phyloP scores from a whole-genome alignment of 2,888 invertebrate species.

The Lasiommata megera region DNA sequence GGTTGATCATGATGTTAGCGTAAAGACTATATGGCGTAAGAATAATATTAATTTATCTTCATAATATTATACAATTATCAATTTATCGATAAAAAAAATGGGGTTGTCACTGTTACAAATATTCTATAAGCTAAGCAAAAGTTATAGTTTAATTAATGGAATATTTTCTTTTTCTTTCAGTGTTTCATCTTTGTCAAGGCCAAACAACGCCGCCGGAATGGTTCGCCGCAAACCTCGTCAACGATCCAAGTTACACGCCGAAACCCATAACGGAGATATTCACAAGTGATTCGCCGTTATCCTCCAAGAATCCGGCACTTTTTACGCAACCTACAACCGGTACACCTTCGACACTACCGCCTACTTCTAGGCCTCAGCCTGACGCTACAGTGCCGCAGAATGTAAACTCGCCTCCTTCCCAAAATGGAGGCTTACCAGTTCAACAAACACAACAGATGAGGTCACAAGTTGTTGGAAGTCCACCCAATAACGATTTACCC shows the following conservation, averaged over 20 bases:
- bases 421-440: constrained; percentile 28
- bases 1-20: too few species aligned
- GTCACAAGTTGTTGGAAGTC: constrained; percentile 17
- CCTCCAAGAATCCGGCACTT: constrained; percentile 55
- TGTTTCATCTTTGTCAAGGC: constrained; percentile 71
- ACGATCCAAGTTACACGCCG: constrained; percentile 59
- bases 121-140: too few species aligned
- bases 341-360: constrained; percentile 17
- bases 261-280: constrained; percentile 68
- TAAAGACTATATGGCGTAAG: too few species aligned
- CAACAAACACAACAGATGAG: constrained; percentile 22
- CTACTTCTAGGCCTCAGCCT: constrained; percentile 5
- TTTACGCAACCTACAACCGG: constrained; percentile 32
- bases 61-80: too few species aligned
- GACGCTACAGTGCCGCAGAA: background rate
- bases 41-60: too few species aligned
- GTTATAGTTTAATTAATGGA: background rate
- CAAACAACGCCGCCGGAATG: constrained; percentile 60
- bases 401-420: background rate
- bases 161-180: constrained; percentile 47
- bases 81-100: too few species aligned
- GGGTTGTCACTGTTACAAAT: too few species aligned
- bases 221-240: constrained; percentile 70
- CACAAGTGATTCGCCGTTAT: constrained; percentile 54
- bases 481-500: constrained; percentile 19